Evolutionary conservation across 2,888 invertebrate genomes (phyloP).

Genomic region (Cremastobaeus sp.): DNA sequence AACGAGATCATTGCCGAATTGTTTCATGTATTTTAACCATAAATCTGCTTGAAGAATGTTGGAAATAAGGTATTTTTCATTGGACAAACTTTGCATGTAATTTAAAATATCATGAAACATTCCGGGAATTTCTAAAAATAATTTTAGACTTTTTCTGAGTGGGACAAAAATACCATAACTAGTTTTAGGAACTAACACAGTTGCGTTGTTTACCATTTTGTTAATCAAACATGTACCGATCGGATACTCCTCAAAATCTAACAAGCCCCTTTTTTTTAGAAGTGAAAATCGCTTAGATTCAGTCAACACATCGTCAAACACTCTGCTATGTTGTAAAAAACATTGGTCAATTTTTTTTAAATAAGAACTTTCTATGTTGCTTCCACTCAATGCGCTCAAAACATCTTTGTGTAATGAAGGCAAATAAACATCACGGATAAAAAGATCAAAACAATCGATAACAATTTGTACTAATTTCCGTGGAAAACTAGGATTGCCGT

Average conservation of each 20-base stretch:
- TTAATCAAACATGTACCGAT: background rate
- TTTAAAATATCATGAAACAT: constrained; percentile 6
- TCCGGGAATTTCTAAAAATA: constrained; percentile 12
- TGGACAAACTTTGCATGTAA: constrained; percentile 1
- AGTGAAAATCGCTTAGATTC: constrained; percentile 15
- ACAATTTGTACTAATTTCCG: constrained; percentile 14
- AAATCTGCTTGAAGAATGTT: constrained; percentile 18
- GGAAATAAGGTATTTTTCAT: constrained; percentile 12
- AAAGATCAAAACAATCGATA: constrained; percentile 6
- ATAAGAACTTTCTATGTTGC: background rate
- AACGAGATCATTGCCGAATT: background rate
- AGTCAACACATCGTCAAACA: constrained; percentile 19
- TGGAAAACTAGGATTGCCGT: constrained; percentile 7
- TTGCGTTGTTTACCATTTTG: constrained; percentile 1
- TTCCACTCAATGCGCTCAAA: background rate
- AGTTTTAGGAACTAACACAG: background rate
- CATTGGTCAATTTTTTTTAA: constrained; percentile 14
- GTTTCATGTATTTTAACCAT: constrained; percentile 3
- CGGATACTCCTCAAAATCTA: constrained; percentile 9
- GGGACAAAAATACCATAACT: constrained; percentile 8
- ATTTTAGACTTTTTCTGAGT: constrained; percentile 17
- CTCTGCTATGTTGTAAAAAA: constrained; percentile 10
- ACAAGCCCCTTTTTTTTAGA: constrained; percentile 6
- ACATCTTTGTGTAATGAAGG: constrained; percentile 11
- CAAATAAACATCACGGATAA: constrained; percentile 12